A percentile compares a stretch with the other conserved stretches of the same genome.
phyloP scores from a whole-genome alignment of 1,140 invertebrate genomes.

The Neotoxoptera formosana region DNA sequence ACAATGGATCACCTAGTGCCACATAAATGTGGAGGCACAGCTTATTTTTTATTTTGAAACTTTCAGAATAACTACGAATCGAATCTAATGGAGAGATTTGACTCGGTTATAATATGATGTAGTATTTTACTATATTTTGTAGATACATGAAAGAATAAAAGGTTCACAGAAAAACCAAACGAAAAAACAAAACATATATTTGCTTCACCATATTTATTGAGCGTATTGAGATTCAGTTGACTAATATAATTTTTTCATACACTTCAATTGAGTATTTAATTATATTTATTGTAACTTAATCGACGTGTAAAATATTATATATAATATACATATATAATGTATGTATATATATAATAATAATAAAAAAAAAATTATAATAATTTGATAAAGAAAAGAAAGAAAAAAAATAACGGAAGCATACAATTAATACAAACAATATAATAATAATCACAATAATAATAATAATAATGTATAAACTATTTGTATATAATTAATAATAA shows the following conservation, averaged over 20 bases:
- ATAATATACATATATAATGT: not conserved
- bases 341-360: not conserved
- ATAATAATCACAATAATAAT: not conserved
- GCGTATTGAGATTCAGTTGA: slow-evolving; percentile 55
- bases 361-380: not conserved
- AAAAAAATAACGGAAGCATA: not conserved
- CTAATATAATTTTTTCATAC: slow-evolving; percentile 55
- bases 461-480: slow-evolving; percentile 23
- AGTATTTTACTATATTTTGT: not conserved
- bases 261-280: slow-evolving; percentile 40
- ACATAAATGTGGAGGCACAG: too few relatives aligned
- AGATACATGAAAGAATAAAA: not conserved
- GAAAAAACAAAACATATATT: slow-evolving; percentile 24
- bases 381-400: slow-evolving; percentile 22
- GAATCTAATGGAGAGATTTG: not conserved
- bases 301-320: slow-evolving; percentile 32
- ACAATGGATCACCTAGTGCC: too few relatives aligned
- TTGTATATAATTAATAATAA: not conserved
- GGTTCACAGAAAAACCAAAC: not conserved
- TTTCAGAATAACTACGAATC: too few relatives aligned
- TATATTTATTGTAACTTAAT: slow-evolving; percentile 51
- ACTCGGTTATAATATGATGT: not conserved
- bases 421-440: slow-evolving; percentile 7
- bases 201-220: slow-evolving; percentile 57
- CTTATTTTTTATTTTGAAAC: too few relatives aligned